phyloP scores from a whole-genome alignment of 2,113 vertebrate genomes.

The Asarcornis scutulata region DNA sequence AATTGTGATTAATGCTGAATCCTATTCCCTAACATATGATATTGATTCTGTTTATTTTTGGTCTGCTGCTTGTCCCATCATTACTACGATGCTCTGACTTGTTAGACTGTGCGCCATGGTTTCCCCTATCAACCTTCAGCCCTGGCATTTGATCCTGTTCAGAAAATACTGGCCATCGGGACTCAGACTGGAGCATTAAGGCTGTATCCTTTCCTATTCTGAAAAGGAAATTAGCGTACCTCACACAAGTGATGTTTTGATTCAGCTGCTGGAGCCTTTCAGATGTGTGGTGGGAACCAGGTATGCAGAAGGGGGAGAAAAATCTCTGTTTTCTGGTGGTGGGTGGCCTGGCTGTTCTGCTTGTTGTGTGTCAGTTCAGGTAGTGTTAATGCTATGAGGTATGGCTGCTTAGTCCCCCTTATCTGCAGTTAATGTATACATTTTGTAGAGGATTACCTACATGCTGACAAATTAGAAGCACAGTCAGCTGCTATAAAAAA shows the following conservation, averaged over 20 bases:
- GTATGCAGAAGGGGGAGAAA: neutral
- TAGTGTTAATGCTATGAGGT: neutral
- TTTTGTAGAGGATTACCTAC: neutral
- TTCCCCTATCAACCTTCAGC: constrained; percentile 98
- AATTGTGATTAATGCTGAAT: neutral
- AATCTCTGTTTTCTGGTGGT: neutral
- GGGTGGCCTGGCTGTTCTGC: neutral
- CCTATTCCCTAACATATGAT: constrained; percentile 3
- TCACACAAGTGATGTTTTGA: neutral
- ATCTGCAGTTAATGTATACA: neutral
- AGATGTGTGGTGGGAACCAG: neutral
- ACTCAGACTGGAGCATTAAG: constrained; percentile 94
- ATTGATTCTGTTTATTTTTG: constrained; percentile 64
- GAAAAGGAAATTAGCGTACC: neutral
- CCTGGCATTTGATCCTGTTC: constrained; percentile 98
- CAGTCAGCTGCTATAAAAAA: neutral
- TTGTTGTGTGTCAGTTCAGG: neutral
- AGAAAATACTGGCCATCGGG: constrained; percentile 97
- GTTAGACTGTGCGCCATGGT: constrained; percentile 97
- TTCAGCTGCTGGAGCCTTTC: neutral
- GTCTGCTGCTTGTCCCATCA: constrained; percentile 13
- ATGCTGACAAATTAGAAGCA: neutral
- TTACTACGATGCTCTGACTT: constrained; percentile 48
- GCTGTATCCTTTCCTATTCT: constrained; percentile 93
- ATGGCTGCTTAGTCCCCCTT: neutral